Conservation (phyloP, 1,140 invertebrate genomes). For the Trichonephila clavata region DNA sequence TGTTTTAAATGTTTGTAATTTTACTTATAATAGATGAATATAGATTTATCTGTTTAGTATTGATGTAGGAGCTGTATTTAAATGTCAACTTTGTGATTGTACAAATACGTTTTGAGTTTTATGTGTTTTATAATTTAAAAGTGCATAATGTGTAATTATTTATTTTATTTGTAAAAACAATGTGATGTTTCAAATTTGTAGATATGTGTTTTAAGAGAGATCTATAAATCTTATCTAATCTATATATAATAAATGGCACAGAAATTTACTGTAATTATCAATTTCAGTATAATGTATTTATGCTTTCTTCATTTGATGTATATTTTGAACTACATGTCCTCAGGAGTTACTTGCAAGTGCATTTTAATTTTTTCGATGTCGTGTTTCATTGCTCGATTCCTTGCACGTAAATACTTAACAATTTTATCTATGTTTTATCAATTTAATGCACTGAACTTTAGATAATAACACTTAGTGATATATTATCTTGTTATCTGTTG, state of each 20-base stretch:
- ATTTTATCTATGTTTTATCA: constrained; percentile 15
- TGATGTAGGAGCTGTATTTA: constrained; percentile 51
- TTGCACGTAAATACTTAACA: background rate
- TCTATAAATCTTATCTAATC: background rate
- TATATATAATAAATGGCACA: background rate
- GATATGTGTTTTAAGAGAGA: constrained; percentile 36
- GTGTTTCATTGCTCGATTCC: background rate
- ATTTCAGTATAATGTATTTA: background rate
- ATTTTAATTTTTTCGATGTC: constrained; percentile 11
- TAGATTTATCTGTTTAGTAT: constrained; percentile 63
- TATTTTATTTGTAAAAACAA: constrained; percentile 57
- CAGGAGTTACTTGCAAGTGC: background rate
- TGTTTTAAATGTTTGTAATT: constrained; percentile 45
- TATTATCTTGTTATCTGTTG: constrained; percentile 63
- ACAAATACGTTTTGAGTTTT: constrained; percentile 51
- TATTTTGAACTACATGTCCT: background rate
- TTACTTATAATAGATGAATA: constrained; percentile 35
- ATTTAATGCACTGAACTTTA: constrained; percentile 62
- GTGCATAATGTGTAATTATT: constrained; percentile 3
- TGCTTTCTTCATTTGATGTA: background rate
- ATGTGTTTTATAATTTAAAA: constrained; percentile 36
- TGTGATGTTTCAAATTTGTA: constrained; percentile 52
- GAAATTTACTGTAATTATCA: background rate
- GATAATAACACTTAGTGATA: constrained; percentile 42
- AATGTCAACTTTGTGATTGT: constrained; percentile 70